Evolutionary conservation across 1,140 invertebrate genomes (phyloP), one percentile per base, ranked within the genome.

Genomic region (Megalonaias nervosa): DNA sequence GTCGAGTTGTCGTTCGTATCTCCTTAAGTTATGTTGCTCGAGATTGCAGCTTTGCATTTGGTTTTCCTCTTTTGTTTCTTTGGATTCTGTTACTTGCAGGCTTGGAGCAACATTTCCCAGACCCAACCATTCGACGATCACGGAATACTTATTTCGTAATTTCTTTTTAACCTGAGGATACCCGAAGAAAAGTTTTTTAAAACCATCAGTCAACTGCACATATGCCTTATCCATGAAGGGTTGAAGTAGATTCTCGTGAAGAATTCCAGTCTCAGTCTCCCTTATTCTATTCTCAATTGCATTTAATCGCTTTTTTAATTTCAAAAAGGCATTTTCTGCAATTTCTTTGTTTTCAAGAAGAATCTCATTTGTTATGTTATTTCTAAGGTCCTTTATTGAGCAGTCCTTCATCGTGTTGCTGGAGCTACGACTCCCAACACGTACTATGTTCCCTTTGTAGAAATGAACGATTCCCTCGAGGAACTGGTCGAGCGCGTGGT

Each of bases 401-500:
- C 70, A 83, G 23, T 78, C 71, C 70, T 84, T 71, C 15, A 88
- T 72, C 19, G 57, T 55, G 38, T 86, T 83, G 64, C 82, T 94
- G 84, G 93, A 93, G 0, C 94, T 94, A 88, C 94, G 93, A 16
- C 93, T 93, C 1, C 96, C 96, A 79, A 97, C 92, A 48, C 96
- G 92, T 9, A 95, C 91, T 64, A 97, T 91, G 31, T 77, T 59
- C 67, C 38, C 55, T 23, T 67, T 58, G 21, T 62, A 60, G 65
- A 86, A 87, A 13, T 82, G 67, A 5, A 85, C 48, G 1, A 91
- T 88, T 55, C 94, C 94, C 87, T 96, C 93, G 21, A 97, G 89
- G 90, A 98, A 97, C 86, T 97, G 95, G 91, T 97, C 96, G 9
- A 97, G 86, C 1, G 96, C 96, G 88, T 97, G 95, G 87, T 97